Conservation (phyloP, 2,888 invertebrate species). For the Petrophora chlorosata region DNA sequence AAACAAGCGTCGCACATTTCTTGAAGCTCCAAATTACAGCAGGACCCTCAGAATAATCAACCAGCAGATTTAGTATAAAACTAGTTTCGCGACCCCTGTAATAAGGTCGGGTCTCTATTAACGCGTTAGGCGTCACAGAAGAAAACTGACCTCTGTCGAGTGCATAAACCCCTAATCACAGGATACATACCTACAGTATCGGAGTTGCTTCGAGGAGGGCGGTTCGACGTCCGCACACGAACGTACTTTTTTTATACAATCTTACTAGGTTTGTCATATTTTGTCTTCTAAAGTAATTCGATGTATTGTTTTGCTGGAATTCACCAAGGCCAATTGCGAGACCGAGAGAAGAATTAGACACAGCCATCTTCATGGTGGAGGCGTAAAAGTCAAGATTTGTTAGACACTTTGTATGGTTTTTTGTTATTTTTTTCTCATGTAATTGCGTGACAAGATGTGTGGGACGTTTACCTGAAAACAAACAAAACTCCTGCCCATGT, state of each 20-base stretch:
- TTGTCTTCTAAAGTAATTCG: not conserved
- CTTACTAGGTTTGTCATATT: not conserved
- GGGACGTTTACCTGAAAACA: no score
- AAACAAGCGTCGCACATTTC: conserved; percentile 2
- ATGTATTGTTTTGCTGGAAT: no score
- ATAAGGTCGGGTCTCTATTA: conserved; percentile 58
- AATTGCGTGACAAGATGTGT: no score
- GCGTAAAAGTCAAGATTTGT: no score
- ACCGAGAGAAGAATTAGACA: no score
- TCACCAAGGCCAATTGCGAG: no score
- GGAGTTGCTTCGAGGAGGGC: not conserved
- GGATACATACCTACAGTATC: conserved; percentile 25
- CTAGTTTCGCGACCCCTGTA: conserved; percentile 53
- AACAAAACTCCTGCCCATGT: no score
- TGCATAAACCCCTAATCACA: conserved; percentile 79
- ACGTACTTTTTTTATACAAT: not conserved
- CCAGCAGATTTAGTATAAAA: conserved; percentile 29
- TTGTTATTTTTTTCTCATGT: no score
- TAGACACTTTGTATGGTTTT: no score
- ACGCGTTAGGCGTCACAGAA: conserved; percentile 52
- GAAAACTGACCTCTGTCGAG: conserved; percentile 80
- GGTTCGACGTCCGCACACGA: conserved; percentile 1
- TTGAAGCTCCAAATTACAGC: conserved; percentile 12
- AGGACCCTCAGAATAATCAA: conserved; percentile 18
- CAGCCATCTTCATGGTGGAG: no score